Conservation (phyloP, 2,113 vertebrate species). For the Xenopus borealis region DNA sequence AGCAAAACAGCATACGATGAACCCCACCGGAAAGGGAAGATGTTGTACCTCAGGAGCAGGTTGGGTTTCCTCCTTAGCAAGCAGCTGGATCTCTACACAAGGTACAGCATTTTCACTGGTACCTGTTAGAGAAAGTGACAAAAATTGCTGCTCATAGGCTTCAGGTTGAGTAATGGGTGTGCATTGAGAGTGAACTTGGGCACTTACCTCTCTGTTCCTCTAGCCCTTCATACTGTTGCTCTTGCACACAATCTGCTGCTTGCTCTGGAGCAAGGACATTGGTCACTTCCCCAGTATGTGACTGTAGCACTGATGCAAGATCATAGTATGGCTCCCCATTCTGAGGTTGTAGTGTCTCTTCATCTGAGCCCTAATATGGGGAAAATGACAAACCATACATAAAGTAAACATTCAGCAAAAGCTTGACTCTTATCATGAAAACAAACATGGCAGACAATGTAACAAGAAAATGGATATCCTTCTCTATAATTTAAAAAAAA, state of each 20-base stretch:
- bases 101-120: conserved; percentile 47
- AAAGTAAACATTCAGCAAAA: too few species aligned
- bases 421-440: too few species aligned
- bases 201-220: conserved; percentile 56
- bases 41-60: conserved; percentile 67
- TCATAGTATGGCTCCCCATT: conserved; percentile 56
- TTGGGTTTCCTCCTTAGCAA: conserved; percentile 55
- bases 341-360: conserved; percentile 77
- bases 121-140: background rate
- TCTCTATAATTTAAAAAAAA: too few species aligned
- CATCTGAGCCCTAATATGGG: conserved; percentile 80
- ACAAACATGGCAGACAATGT: too few species aligned
- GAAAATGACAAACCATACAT: background rate
- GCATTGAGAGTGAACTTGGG: too few species aligned
- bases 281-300: conserved; percentile 51
- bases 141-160: background rate
- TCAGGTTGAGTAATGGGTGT: background rate
- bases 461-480: too few species aligned
- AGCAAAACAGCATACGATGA: background rate
- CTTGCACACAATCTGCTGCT: conserved; percentile 54
- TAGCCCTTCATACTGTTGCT: conserved; percentile 51
- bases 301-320: conserved; percentile 50
- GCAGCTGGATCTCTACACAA: conserved; percentile 54
- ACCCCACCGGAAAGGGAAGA: background rate
- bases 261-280: conserved; percentile 48